These are phyloP conservation scores for Pygathrix nemaeus DNA, from an alignment of 2,113 vertebrate species.

Conservation along the genomic window DNA sequence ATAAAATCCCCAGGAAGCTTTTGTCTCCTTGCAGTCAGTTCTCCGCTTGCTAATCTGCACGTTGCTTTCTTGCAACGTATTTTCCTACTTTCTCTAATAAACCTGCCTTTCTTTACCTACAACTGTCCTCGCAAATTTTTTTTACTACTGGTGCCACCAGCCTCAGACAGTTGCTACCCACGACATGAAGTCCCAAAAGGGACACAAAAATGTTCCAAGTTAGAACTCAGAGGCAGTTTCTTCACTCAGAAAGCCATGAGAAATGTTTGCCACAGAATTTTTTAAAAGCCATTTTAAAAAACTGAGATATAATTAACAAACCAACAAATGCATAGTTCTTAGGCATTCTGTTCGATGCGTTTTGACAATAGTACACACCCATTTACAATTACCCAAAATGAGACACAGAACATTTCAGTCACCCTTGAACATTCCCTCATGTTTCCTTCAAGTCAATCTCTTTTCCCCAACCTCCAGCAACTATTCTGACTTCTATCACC, in stretches of 20 bases:
- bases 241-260: neutral
- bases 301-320: neutral
- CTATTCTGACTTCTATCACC: neutral
- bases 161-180: too few species aligned
- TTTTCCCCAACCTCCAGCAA: neutral
- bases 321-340: neutral
- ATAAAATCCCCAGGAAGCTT: too few species aligned
- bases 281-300: neutral
- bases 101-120: too few species aligned
- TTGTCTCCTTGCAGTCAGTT: too few species aligned
- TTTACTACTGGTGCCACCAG: too few species aligned
- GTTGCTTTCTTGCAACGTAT: too few species aligned
- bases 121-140: too few species aligned
- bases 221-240: neutral
- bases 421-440: neutral
- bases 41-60: too few species aligned
- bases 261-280: neutral
- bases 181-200: neutral
- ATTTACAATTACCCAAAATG: neutral
- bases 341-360: neutral
- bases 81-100: too few species aligned
- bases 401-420: neutral
- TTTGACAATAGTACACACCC: neutral
- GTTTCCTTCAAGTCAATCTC: slow-evolving; percentile 3
- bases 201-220: neutral